Evolutionary conservation across 2,113 vertebrate genomes (phyloP).

Genomic region (Scomber japonicus): DNA sequence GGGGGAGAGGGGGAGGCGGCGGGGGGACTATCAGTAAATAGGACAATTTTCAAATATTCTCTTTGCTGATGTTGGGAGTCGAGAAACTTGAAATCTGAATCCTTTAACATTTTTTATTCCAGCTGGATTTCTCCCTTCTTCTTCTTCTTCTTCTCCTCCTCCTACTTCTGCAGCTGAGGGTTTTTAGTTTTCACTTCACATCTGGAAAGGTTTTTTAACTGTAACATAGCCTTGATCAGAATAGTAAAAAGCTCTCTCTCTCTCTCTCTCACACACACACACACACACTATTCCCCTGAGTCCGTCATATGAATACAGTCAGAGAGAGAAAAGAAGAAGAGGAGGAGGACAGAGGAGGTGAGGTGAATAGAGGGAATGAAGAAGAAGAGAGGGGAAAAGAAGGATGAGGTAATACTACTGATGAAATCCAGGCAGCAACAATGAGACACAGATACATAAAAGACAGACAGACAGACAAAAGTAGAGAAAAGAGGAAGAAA

Average conservation of each 20-base stretch:
- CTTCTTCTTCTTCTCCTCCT: no score
- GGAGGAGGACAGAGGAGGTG: not conserved
- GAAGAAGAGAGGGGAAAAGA: not conserved
- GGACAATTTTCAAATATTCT: constrained; percentile 58
- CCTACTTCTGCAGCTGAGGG: not conserved
- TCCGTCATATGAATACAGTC: constrained; percentile 1
- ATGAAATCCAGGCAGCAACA: constrained; percentile 50
- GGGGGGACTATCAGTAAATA: constrained; percentile 40
- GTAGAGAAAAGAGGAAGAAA: not conserved
- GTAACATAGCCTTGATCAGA: constrained; percentile 29
- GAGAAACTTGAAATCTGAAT: constrained; percentile 50
- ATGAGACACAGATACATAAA: constrained; percentile 14
- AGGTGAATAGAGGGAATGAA: not conserved
- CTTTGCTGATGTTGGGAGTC: constrained; percentile 31
- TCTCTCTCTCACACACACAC: not conserved
- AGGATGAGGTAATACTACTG: constrained; percentile 52
- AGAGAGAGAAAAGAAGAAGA: constrained; percentile 4
- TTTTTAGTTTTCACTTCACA: constrained; percentile 44
- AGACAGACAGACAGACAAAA: not conserved
- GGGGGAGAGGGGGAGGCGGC: constrained; percentile 2
- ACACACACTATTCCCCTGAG: constrained; percentile 25
- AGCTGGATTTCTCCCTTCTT: constrained; percentile 6
- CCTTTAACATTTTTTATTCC: constrained; percentile 26
- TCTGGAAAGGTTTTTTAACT: constrained; percentile 75
- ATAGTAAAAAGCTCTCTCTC: constrained; percentile 10